Conservation (phyloP, 2,888 invertebrate species). For the Baronia brevicornis region DNA sequence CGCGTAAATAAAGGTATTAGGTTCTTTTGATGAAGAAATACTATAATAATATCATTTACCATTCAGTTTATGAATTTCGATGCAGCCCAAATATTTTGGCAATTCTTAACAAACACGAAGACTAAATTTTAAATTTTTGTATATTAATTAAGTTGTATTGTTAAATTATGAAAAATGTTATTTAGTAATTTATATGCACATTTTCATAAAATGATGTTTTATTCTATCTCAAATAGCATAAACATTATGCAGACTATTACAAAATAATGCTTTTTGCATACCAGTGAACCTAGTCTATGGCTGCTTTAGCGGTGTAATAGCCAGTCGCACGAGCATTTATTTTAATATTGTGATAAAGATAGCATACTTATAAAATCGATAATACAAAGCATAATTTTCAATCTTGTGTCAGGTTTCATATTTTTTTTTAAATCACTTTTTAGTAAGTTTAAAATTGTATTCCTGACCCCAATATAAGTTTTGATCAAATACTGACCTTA, state of each 20-base stretch:
- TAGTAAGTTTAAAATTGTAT: background rate
- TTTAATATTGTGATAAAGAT: constrained; percentile 51
- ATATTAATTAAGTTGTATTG: no score
- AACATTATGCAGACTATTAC: constrained; percentile 17
- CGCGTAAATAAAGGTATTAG: no score
- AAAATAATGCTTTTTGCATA: constrained; percentile 61
- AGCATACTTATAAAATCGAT: constrained; percentile 22
- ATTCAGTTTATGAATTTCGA: no score
- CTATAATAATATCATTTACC: no score
- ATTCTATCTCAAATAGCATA: constrained; percentile 5
- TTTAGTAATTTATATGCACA: constrained; percentile 13
- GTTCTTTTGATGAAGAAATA: no score
- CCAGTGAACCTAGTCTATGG: constrained; percentile 70
- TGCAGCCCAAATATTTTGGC: no score
- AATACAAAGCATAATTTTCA: constrained; percentile 19
- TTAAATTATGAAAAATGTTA: no score
- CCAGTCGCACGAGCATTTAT: constrained; percentile 71
- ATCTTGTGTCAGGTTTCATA: constrained; percentile 4
- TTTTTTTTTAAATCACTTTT: constrained; percentile 2
- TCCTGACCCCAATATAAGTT: no score
- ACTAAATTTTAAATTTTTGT: no score
- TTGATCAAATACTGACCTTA: no score
- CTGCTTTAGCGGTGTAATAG: constrained; percentile 36
- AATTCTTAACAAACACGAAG: no score
- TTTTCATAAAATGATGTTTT: constrained; percentile 6